A percentile compares a stretch with the other conserved stretches of the same genome.
phyloP scores from a whole-genome alignment of 2,113 vertebrate species.

The Mus musculus region DNA sequence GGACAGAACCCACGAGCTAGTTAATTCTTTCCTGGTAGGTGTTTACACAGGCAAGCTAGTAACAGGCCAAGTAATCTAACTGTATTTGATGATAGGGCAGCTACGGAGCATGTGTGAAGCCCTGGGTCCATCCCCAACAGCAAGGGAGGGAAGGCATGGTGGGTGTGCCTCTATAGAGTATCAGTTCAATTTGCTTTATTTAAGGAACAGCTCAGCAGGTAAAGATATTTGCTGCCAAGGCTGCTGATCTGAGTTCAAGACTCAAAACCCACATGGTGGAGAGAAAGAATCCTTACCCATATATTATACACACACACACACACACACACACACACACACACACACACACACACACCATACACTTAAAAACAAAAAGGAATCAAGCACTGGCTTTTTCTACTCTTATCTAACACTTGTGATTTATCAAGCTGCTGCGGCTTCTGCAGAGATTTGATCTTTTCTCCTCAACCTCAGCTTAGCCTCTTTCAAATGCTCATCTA shows the following conservation, averaged over 20 bases:
- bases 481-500: conserved; percentile 11
- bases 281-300: neutral
- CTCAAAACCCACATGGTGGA: neutral
- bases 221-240: neutral
- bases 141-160: neutral
- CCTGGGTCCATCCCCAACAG: neutral
- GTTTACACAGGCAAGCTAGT: conserved; percentile 23
- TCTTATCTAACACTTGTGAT: neutral
- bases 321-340: neutral
- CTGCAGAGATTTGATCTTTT: neutral
- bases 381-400: neutral
- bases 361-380: neutral
- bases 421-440: conserved; percentile 4
- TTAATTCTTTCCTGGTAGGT: neutral
- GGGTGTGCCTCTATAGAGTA: conserved; percentile 31
- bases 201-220: neutral
- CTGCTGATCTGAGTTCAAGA: neutral
- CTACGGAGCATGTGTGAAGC: neutral
- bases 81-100: neutral
- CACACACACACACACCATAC: neutral
- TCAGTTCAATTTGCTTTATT: conserved; percentile 31
- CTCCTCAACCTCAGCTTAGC: conserved; percentile 23
- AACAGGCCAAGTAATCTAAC: neutral
- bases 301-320: neutral
- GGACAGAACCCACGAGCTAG: neutral